These are phyloP conservation scores for Oreochromis aureus DNA, from an alignment of 2,113 vertebrate genomes.

Conservation along the genomic window DNA sequence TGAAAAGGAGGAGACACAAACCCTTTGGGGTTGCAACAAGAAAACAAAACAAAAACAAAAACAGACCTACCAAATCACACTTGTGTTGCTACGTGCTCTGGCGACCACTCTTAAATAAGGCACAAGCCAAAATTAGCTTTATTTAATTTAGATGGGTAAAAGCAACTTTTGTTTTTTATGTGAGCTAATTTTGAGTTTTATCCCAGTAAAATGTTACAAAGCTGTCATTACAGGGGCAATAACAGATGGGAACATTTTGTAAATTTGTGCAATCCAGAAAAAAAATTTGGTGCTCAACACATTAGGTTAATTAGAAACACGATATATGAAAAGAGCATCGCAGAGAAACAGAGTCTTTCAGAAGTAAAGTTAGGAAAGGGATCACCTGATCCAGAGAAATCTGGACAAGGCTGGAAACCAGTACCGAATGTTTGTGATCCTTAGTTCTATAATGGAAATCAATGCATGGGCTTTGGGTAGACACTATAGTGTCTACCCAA, in stretches of 20 bases:
- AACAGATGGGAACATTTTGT: neutral
- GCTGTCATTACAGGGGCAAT: neutral
- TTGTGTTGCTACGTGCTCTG: neutral
- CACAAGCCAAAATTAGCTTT: neutral
- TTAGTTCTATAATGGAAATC: neutral
- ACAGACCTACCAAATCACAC: neutral
- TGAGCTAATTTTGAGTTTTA: neutral
- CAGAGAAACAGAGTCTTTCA: neutral
- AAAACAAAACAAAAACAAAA: neutral
- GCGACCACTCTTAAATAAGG: neutral
- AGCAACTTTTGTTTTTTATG: neutral
- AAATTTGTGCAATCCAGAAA: neutral
- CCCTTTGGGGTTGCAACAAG: neutral
- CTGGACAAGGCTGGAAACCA: neutral
- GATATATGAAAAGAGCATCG: neutral
- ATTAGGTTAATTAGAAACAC: neutral
- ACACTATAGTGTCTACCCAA: neutral
- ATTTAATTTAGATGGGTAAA: neutral
- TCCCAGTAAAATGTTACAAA: neutral
- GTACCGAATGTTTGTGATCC: neutral
- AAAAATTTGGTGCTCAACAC: neutral
- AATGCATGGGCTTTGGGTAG: neutral
- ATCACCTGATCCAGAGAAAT: neutral
- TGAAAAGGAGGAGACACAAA: neutral
- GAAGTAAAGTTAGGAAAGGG: neutral